These are phyloP conservation scores for Esox lucius DNA, from an alignment of 2,797 vertebrate genomes.

Conservation along the genomic window DNA sequence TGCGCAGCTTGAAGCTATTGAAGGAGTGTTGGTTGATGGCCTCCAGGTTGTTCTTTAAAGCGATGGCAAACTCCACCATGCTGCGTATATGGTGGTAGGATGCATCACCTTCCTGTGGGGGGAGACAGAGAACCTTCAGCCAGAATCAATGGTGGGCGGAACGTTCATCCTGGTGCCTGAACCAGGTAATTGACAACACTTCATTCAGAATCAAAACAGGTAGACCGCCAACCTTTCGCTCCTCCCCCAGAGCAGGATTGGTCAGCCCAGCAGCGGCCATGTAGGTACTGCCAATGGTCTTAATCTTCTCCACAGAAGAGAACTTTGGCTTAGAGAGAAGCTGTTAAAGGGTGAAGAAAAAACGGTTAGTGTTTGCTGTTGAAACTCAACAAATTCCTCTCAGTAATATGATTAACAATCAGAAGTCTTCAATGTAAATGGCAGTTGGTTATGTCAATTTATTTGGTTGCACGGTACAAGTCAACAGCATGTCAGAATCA, in stretches of 20 bases:
- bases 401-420: no score
- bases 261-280: conserved; percentile 88
- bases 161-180: not conserved
- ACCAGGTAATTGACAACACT: not conserved
- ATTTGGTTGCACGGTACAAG: no score
- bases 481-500: no score
- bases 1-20: conserved; percentile 87
- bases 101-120: conserved; percentile 72
- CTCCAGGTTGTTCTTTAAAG: conserved; percentile 82
- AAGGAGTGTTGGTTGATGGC: conserved; percentile 88
- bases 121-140: conserved; percentile 46
- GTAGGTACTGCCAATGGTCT: conserved; percentile 91
- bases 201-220: not conserved
- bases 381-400: no score
- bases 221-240: conserved; percentile 70
- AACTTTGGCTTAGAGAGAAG: conserved; percentile 87
- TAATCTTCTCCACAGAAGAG: conserved; percentile 87
- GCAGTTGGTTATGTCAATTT: no score
- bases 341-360: conserved; percentile 53
- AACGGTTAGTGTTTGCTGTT: no score
- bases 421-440: no score
- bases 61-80: conserved; percentile 88
- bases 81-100: conserved; percentile 79
- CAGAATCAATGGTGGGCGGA: not conserved
- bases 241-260: conserved; percentile 62